Percentiles rank a stretch among this genome's conserved stretches.
These are phyloP conservation scores for Microctonus hyperodae DNA, from an alignment of 2,888 invertebrate species.

Conservation along the genomic window DNA sequence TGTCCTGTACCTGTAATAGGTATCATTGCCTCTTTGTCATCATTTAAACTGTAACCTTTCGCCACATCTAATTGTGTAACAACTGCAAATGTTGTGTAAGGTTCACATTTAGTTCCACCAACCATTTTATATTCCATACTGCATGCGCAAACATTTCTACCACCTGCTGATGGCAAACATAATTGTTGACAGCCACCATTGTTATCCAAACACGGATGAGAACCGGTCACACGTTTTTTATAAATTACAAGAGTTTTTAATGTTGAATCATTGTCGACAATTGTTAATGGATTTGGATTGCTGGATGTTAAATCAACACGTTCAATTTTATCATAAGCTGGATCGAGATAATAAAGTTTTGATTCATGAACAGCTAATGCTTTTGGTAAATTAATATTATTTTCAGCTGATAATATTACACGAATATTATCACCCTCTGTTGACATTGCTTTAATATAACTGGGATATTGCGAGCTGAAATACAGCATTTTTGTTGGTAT, in stretches of 20 bases:
- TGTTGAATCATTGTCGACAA: slow-evolving; percentile 87
- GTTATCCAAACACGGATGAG: slow-evolving; percentile 83
- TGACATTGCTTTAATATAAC: slow-evolving; percentile 74
- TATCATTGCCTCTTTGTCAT: slow-evolving; percentile 91
- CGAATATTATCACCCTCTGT: slow-evolving; percentile 76
- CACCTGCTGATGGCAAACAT: slow-evolving; percentile 85
- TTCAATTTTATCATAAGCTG: slow-evolving; percentile 87
- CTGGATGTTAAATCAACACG: slow-evolving; percentile 83
- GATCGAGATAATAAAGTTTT: slow-evolving; percentile 86
- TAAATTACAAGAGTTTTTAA: slow-evolving; percentile 87
- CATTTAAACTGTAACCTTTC: slow-evolving; percentile 85
- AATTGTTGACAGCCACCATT: slow-evolving; percentile 96
- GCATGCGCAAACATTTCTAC: slow-evolving; percentile 84
- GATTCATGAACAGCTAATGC: slow-evolving; percentile 84
- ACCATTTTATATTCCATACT: slow-evolving; percentile 87
- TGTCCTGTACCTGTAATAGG: slow-evolving; percentile 90
- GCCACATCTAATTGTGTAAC: slow-evolving; percentile 90
- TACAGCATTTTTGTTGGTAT: slow-evolving; percentile 83
- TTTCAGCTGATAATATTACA: slow-evolving; percentile 72
- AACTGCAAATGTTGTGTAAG: slow-evolving; percentile 90
- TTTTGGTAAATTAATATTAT: slow-evolving; percentile 80
- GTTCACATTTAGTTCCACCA: slow-evolving; percentile 77
- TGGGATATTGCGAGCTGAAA: slow-evolving; percentile 83
- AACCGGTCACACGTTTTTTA: slow-evolving; percentile 80
- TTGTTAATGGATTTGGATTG: slow-evolving; percentile 73